Percentiles rank a stretch among this genome's conserved stretches.
phyloP scores from a whole-genome alignment of 1,140 invertebrate genomes.

The Bombyx mandarina region DNA sequence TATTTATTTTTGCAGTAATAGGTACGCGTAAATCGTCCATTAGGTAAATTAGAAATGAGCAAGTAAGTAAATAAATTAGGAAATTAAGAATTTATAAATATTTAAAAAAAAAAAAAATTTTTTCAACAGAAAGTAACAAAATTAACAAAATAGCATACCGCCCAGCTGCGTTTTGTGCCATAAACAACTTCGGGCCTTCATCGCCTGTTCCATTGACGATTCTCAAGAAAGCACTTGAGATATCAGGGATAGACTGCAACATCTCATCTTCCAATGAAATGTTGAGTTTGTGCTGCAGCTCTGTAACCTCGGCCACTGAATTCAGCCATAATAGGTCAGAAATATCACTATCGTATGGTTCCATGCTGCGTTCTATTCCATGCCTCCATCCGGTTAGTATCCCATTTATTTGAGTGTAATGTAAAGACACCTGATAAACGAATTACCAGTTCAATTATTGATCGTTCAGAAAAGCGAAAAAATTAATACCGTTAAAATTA shows the following conservation, averaged over 20 bases:
- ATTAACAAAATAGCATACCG: slow-evolving; percentile 30
- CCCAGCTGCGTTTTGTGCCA: slow-evolving; percentile 72
- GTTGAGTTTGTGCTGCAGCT: slow-evolving; percentile 69
- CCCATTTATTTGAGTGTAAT: slow-evolving; percentile 80
- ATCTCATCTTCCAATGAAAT: slow-evolving; percentile 39
- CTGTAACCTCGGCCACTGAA: slow-evolving; percentile 83
- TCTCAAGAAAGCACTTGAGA: slow-evolving; percentile 55
- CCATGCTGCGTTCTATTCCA: slow-evolving; percentile 75
- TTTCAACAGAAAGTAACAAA: too few relatives aligned
- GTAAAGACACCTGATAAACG: slow-evolving; percentile 74
- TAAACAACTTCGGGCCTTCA: slow-evolving; percentile 51
- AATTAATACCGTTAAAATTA: too few relatives aligned
- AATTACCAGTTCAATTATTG: background rate
- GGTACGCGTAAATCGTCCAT: too few relatives aligned
- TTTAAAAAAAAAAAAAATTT: too few relatives aligned
- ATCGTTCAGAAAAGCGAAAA: too few relatives aligned
- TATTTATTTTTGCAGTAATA: background rate
- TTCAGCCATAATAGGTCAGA: slow-evolving; percentile 83
- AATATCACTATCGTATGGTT: slow-evolving; percentile 73
- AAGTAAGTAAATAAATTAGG: background rate
- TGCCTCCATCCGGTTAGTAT: slow-evolving; percentile 78
- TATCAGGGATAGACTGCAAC: slow-evolving; percentile 40
- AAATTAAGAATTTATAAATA: background rate
- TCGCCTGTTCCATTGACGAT: slow-evolving; percentile 42
- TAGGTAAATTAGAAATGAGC: background rate